These are phyloP conservation scores for Portevinia maculata DNA, from an alignment of 2,888 invertebrate species.

Conservation along the genomic window DNA sequence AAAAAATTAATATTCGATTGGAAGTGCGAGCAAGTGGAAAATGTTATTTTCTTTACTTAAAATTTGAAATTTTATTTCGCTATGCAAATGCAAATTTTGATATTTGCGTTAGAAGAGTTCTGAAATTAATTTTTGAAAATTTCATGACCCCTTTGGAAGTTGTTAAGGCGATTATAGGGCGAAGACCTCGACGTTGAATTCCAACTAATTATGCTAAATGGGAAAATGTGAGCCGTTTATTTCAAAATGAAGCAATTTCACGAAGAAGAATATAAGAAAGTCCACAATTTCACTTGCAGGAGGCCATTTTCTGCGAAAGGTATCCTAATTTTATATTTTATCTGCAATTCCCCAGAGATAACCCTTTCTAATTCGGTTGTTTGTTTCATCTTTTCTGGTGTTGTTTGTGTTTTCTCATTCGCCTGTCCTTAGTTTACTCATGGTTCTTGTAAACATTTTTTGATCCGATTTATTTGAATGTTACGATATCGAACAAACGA, in stretches of 20 bases:
- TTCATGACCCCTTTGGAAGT: conserved; percentile 38
- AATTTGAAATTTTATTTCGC: conserved; percentile 62
- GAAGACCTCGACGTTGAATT: neutral
- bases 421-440: conserved; percentile 9
- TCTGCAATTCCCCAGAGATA: conserved; percentile 66
- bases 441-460: conserved; percentile 52
- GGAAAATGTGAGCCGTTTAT: conserved; percentile 55
- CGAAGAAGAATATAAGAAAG: conserved; percentile 6
- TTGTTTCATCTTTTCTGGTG: conserved; percentile 46
- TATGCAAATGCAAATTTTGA: conserved; percentile 55
- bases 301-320: conserved; percentile 26
- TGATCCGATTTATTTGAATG: conserved; percentile 64
- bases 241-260: conserved; percentile 53
- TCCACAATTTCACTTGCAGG: neutral
- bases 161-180: conserved; percentile 1
- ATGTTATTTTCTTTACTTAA: conserved; percentile 23
- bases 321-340: conserved; percentile 67
- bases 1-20: conserved; percentile 14
- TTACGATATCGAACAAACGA: conserved; percentile 29
- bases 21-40: conserved; percentile 3
- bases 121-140: conserved; percentile 61
- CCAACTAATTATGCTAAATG: conserved; percentile 61
- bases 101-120: conserved; percentile 3
- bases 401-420: conserved; percentile 19
- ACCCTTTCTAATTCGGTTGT: conserved; percentile 59